These are phyloP conservation scores for Drosophila buzzatii DNA, from an alignment of 2,888 invertebrate species.

Conservation along the genomic window DNA sequence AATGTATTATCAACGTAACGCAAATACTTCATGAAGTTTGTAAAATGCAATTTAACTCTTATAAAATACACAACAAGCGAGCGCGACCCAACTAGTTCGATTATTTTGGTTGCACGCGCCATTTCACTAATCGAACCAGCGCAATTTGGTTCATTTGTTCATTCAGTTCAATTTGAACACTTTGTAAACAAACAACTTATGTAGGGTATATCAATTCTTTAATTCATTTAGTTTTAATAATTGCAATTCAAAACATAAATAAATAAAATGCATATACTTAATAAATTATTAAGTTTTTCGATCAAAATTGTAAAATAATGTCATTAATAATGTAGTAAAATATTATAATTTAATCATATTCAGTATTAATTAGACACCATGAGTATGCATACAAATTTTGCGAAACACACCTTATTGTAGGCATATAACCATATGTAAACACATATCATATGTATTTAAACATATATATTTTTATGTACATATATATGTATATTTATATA, in stretches of 20 bases:
- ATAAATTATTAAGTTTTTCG: background rate
- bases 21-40: constrained; percentile 45
- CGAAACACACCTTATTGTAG: constrained; percentile 63
- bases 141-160: constrained; percentile 46
- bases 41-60: constrained; percentile 14
- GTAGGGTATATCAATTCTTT: constrained; percentile 33
- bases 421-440: constrained; percentile 16
- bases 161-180: constrained; percentile 29
- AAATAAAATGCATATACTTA: background rate
- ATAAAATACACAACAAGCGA: constrained; percentile 23
- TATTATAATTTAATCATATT: constrained; percentile 1
- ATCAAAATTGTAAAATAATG: background rate
- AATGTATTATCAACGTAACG: constrained; percentile 24
- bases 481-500: constrained; percentile 10
- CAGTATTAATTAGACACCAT: constrained; percentile 1
- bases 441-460: constrained; percentile 20
- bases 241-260: background rate
- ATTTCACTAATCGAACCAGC: constrained; percentile 41
- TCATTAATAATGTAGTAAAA: background rate
- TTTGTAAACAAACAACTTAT: constrained; percentile 44
- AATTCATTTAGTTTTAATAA: background rate
- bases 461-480: constrained; percentile 4
- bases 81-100: constrained; percentile 32
- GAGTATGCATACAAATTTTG: constrained; percentile 30
- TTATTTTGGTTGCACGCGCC: constrained; percentile 15